phyloP scores from a whole-genome alignment of 2,888 invertebrate genomes.

The Andrena camellia region DNA sequence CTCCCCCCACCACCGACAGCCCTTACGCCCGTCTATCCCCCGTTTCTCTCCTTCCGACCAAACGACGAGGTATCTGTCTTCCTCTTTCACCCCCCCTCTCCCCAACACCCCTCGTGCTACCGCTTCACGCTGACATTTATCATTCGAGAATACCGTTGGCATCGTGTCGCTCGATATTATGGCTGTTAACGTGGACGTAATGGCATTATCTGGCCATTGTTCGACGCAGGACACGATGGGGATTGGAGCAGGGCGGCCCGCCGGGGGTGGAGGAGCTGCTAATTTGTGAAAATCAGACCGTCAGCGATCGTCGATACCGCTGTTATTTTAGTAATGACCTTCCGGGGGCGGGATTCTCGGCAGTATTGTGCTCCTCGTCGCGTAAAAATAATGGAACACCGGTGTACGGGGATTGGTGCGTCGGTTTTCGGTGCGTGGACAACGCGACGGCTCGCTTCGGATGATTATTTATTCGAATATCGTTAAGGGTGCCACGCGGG shows the following conservation, averaged over 20 bases:
- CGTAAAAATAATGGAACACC: constrained; percentile 27
- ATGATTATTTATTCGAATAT: constrained; percentile 21
- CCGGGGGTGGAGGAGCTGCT: constrained; percentile 46
- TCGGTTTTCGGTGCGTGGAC: background rate
- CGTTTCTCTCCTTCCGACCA: background rate
- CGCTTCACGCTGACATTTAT: constrained; percentile 73
- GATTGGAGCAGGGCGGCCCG: constrained; percentile 20
- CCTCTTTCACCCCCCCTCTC: constrained; percentile 1
- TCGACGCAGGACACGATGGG: constrained; percentile 61
- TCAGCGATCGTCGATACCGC: constrained; percentile 19
- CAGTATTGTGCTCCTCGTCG: constrained; percentile 19
- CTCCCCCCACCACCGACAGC: constrained; percentile 13
- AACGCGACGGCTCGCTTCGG: background rate
- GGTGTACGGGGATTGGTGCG: background rate
- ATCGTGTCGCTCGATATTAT: constrained; percentile 72
- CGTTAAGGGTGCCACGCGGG: background rate
- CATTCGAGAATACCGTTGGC: constrained; percentile 70
- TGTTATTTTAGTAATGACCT: constrained; percentile 26
- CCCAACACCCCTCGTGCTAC: constrained; percentile 49
- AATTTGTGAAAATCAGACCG: constrained; percentile 60
- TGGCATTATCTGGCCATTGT: constrained; percentile 76
- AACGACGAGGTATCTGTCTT: background rate
- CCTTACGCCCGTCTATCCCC: constrained; percentile 16
- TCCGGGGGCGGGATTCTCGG: constrained; percentile 10
- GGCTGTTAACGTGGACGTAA: constrained; percentile 77